Percentiles rank a stretch among this genome's conserved stretches.
These are phyloP conservation scores for Eospalax fontanierii DNA, from an alignment of 2,797 vertebrate species.

Conservation along the genomic window DNA sequence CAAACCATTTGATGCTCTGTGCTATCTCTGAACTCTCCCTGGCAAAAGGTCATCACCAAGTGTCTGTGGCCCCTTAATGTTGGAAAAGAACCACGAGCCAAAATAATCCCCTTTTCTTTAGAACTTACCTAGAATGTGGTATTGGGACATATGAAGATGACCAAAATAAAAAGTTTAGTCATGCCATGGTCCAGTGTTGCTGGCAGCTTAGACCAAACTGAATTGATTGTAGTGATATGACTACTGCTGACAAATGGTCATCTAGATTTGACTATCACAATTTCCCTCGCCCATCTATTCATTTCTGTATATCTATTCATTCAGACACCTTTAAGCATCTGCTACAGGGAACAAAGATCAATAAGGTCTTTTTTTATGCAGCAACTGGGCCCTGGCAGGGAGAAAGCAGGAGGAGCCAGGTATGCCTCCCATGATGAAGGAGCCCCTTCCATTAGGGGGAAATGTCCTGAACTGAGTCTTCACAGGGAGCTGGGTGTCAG, in stretches of 20 bases:
- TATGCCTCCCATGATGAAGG: not conserved
- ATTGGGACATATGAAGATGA: not conserved
- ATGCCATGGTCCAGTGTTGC: not conserved
- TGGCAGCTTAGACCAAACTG: not conserved
- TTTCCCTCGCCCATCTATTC: not conserved
- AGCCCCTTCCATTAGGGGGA: not conserved
- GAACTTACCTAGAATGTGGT: not conserved
- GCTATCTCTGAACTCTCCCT: not conserved
- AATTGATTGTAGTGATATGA: not conserved
- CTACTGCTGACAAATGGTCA: not conserved
- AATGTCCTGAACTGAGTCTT: not conserved
- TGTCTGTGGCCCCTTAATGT: not conserved
- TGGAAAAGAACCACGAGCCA: not conserved
- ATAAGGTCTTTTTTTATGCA: not conserved
- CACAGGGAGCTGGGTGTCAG: not conserved
- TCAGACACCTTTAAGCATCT: not conserved
- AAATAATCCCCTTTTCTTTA: not conserved
- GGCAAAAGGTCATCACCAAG: not conserved
- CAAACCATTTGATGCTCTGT: too few species aligned
- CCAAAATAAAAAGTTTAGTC: not conserved
- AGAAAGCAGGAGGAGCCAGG: not conserved
- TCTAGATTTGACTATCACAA: not conserved
- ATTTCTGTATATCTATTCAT: not conserved
- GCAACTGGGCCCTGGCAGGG: not conserved
- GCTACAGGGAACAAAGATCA: not conserved